Conservation (phyloP, 1,140 invertebrate genomes). For the Zeugodacus cucurbitae region DNA sequence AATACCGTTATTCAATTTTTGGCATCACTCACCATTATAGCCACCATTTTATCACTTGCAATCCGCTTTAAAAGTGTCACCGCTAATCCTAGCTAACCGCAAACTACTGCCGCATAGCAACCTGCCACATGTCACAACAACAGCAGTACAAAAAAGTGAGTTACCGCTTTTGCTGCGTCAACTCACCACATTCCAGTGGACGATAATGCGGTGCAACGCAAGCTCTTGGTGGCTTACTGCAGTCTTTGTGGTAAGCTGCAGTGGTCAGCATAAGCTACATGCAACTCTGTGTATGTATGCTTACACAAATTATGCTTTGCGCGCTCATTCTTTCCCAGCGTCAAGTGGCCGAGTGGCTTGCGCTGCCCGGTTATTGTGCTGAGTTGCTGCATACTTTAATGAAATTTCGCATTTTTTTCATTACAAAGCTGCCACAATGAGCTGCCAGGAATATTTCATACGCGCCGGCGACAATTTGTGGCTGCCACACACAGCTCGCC, state of each 20-base stretch:
- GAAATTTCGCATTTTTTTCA: neutral
- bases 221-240: neutral
- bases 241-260: constrained; percentile 10
- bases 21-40: neutral
- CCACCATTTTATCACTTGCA: neutral
- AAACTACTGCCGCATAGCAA: neutral
- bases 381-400: neutral
- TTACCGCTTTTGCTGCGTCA: neutral
- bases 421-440: neutral
- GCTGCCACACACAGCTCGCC: neutral
- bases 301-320: neutral
- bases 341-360: neutral
- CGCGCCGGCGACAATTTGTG: neutral
- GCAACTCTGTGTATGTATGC: neutral
- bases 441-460: constrained; percentile 5
- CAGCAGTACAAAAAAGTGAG: neutral
- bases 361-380: neutral
- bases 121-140: neutral
- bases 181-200: neutral
- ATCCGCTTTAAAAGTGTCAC: neutral
- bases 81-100: neutral
- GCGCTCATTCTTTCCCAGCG: neutral
- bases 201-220: neutral
- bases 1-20: neutral
- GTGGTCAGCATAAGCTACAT: neutral